These are phyloP conservation scores for Hemicordylus capensis DNA, from an alignment of 2,113 vertebrate genomes.

Conservation along the genomic window DNA sequence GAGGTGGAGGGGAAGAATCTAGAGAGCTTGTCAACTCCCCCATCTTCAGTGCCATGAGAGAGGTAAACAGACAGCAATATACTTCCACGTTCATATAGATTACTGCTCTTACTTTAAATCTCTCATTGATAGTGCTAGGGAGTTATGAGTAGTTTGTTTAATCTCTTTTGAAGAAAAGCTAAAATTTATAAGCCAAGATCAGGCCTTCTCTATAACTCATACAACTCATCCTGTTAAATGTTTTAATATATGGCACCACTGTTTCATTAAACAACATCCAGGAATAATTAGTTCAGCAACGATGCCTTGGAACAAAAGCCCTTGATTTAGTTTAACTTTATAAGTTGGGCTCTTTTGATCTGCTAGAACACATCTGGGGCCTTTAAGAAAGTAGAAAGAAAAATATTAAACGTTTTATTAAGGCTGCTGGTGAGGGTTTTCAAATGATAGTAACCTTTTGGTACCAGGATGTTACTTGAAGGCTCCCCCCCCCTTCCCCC, in stretches of 20 bases:
- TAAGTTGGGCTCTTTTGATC: conserved; percentile 83
- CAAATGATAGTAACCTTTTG: conserved; percentile 77
- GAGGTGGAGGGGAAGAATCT: conserved; percentile 34
- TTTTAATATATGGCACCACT: conserved; percentile 79
- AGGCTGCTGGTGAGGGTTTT: conserved; percentile 67
- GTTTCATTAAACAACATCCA: conserved; percentile 86
- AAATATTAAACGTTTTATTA: conserved; percentile 77
- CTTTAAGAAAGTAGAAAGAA: conserved; percentile 82
- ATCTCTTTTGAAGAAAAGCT: conserved; percentile 80
- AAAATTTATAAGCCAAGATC: conserved; percentile 80
- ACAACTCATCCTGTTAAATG: conserved; percentile 79
- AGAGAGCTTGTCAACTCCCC: conserved; percentile 47
- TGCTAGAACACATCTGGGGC: conserved; percentile 82
- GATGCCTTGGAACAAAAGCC: conserved; percentile 83
- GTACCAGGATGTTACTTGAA: conserved; percentile 49
- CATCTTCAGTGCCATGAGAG: conserved; percentile 44
- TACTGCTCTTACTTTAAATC: conserved; percentile 68
- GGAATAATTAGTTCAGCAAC: conserved; percentile 85
- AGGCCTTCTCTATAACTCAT: conserved; percentile 81
- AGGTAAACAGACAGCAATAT: conserved; percentile 61
- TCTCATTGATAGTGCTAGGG: conserved; percentile 73
- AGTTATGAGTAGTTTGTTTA: conserved; percentile 76
- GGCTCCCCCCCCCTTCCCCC: no score
- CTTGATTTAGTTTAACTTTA: conserved; percentile 81
- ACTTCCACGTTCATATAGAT: conserved; percentile 62